phyloP scores from a whole-genome alignment of 2,113 vertebrate genomes.

The Cheirogaleus medius region DNA sequence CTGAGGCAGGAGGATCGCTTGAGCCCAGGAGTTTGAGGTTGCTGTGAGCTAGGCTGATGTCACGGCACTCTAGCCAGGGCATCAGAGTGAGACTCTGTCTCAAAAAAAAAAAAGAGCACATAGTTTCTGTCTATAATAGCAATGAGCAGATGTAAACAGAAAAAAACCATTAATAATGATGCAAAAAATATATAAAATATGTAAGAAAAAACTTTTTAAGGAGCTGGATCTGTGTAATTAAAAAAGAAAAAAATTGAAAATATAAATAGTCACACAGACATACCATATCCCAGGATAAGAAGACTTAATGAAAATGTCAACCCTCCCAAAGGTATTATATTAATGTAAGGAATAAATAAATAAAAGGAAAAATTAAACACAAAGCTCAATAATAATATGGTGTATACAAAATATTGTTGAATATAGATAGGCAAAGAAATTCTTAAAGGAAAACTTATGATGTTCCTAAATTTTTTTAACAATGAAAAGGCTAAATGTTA shows the following conservation, averaged over 20 bases:
- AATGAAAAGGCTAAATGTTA: conserved; percentile 14
- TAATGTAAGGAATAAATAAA: conserved; percentile 2
- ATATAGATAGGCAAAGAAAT: background rate
- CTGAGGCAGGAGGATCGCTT: too few species aligned
- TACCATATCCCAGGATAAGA: background rate
- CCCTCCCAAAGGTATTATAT: background rate
- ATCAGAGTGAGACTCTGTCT: too few species aligned
- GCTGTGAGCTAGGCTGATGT: too few species aligned
- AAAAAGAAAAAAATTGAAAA: background rate
- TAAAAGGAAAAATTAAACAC: background rate
- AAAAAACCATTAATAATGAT: background rate
- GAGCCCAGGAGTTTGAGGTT: too few species aligned
- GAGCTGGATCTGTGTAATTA: background rate
- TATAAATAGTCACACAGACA: background rate
- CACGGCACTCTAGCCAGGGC: too few species aligned
- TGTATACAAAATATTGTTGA: background rate
- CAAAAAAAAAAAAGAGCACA: background rate
- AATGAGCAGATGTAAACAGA: background rate
- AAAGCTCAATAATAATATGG: background rate
- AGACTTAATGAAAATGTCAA: conserved; percentile 3
- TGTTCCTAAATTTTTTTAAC: conserved; percentile 3
- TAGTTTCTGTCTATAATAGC: background rate
- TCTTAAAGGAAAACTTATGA: background rate
- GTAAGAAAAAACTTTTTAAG: background rate
- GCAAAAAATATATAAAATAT: conserved; percentile 3